A percentile compares a stretch with the other conserved stretches of the same genome.
Evolutionary conservation across 1,140 invertebrate species (phyloP).

Genomic region (Gryon sp.): DNA sequence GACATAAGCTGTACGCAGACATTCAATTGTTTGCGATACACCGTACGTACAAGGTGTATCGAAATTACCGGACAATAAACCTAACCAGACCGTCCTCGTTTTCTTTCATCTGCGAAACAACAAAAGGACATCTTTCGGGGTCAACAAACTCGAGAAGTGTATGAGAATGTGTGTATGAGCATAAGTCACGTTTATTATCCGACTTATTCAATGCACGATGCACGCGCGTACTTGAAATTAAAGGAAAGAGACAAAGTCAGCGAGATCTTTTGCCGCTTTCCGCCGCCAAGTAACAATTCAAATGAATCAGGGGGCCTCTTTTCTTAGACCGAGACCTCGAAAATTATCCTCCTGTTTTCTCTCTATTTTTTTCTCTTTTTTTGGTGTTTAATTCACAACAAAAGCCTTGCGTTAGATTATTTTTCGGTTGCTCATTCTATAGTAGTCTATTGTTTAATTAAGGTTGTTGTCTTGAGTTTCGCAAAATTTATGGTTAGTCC

Average conservation of each 20-base stretch:
- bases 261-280: constrained; percentile 37
- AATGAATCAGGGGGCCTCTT: constrained; percentile 20
- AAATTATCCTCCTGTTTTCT: constrained; percentile 14
- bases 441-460: not conserved
- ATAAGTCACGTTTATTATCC: constrained; percentile 38
- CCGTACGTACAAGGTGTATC: constrained; percentile 44
- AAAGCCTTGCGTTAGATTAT: constrained; percentile 34
- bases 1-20: constrained; percentile 53
- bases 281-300: constrained; percentile 48
- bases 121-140: constrained; percentile 23
- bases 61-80: constrained; percentile 54
- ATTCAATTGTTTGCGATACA: constrained; percentile 44
- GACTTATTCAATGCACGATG: constrained; percentile 41
- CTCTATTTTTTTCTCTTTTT: no score
- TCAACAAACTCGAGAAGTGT: constrained; percentile 18
- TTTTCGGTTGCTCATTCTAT: not conserved
- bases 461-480: not conserved
- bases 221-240: constrained; percentile 33
- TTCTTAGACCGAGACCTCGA: constrained; percentile 12
- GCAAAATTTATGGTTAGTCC: constrained; percentile 16
- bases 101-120: constrained; percentile 15
- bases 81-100: constrained; percentile 24
- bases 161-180: not conserved
- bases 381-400: no score
- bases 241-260: constrained; percentile 41